Base-by-base conservation (phyloP, 37 sponge, comb jelly and placozoan genomes). In the Ephydatia muelleri region DNA sequence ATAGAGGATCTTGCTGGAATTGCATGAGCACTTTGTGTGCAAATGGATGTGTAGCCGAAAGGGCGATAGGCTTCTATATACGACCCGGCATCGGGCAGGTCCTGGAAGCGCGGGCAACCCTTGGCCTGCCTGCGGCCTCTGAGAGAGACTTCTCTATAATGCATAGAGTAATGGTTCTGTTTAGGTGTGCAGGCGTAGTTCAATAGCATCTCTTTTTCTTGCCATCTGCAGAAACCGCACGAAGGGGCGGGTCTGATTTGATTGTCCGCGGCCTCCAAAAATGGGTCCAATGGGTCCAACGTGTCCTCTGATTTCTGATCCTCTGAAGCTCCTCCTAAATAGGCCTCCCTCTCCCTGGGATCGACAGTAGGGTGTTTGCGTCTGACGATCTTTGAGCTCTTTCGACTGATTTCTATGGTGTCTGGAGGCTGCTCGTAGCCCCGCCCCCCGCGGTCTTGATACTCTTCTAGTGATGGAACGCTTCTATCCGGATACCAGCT, bases 401-500 rank as follows among this genome's bases (percentile, higher is more conserved):
- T 34, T 14, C 72, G 32, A 34, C 8, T 34, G 23, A 34, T 71
- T 31, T 31, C 30, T 3, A 30, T 8, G 8, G 27, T 27, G 5
- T 9, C 30, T 71, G 32, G 72, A 13, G 32, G 27, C 30, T 34
- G 72, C 21, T 71, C 72, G 29, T 14, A 34, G 33, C 33, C 30
- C 72, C 72, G 72, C 72, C 72, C 16, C 5, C 33, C 72, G 29
- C 32, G 13, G 11, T 31, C 72, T 31, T 71, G 29, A 34, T 34
- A 31, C 14, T 31, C 5, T 14, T 31, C 30, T 31, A 14, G 72
- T 14, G 30, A 13, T 34, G 33, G 14, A 71, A 71, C 21, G 16
- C 72, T 71, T 71, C 33, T 34, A 71, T 34, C 33, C 72, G 72
- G 72, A 71, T 34, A 71, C 72, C 72, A 71, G 33, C 30, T 71